Base-by-base conservation (phyloP, 2,888 invertebrate species). In the Ptilodon capucinus region DNA sequence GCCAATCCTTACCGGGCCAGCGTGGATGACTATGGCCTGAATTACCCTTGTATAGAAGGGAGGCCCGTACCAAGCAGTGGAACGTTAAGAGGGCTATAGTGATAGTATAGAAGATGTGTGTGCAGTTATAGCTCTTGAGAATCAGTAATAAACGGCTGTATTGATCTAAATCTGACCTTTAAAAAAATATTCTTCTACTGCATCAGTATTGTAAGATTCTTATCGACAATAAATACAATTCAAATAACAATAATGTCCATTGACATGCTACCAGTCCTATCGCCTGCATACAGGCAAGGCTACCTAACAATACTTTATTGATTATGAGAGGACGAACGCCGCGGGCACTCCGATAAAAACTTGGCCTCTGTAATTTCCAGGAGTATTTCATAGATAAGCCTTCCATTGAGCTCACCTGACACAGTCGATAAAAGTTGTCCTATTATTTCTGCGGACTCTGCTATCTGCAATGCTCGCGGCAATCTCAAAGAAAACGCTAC, bases 331-430 rank as follows among this genome's bases (percentile, higher is more conserved):
- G 68, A 70, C 74, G 63, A 57, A 46, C 61, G 74, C 85, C 80
- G 60, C 65, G 54, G 71, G 84, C 79, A 39, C 21, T 42, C 71
- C 61, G 86, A 86, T 86, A 88, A 86, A 86, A 87, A 85, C 81
- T 83, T 76, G 66, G 54, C 57, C 62, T 70, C 77, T 79, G 79
- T 78, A 81, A 80, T 84, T 83, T 76, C 68, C 75, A 72, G 72
- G 74, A 74, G 75, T 76, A 81, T 74, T 77, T 78, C 70, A 64
- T 68, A 54, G 84, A 85, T 78, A 79, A 79, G 67, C 49, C 60
- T 66, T 61, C 74, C 74, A 68, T 76, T 76, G 70, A 69, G 67
- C 63, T 72, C 60, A 57, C 64, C 68, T 71, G 79, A 42, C 46
- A 60, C 49, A 30, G 21, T 60, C 63, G 84, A 83, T 86, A 85